Evolutionary conservation across 2,797 vertebrate genomes (phyloP).

Genomic region (Babyrousa celebensis): DNA sequence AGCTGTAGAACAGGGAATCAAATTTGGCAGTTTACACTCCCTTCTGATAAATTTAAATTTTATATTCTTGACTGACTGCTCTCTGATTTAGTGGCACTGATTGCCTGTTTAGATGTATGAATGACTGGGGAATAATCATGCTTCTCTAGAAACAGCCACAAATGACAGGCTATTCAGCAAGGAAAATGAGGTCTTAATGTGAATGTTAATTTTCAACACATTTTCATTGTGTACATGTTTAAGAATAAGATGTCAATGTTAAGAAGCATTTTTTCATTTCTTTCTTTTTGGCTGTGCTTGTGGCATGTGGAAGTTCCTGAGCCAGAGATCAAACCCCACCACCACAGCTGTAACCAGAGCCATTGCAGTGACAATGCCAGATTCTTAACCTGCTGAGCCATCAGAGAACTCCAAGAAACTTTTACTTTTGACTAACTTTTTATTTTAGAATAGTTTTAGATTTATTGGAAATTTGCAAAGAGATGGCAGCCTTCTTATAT

Average conservation of each 20-base stretch:
- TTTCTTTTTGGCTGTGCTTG: too few relatives aligned
- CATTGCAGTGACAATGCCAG: too few relatives aligned
- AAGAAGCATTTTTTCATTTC: background rate
- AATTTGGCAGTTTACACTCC: constrained; percentile 81
- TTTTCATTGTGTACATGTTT: constrained; percentile 68
- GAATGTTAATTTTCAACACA: constrained; percentile 88
- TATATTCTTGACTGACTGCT: constrained; percentile 83
- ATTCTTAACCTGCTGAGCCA: too few relatives aligned
- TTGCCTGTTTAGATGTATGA: constrained; percentile 88
- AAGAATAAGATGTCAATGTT: constrained; percentile 25
- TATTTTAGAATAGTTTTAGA: constrained; percentile 33
- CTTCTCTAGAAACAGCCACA: constrained; percentile 88
- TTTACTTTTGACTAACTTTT: constrained; percentile 36
- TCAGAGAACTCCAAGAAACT: too few relatives aligned
- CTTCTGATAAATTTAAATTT: constrained; percentile 85
- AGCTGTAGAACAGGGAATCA: background rate
- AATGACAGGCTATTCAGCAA: constrained; percentile 86
- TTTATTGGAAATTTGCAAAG: background rate
- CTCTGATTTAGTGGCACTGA: constrained; percentile 87
- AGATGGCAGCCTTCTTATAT: background rate
- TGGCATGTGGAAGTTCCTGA: too few relatives aligned
- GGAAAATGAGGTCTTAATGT: constrained; percentile 87
- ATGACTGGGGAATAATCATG: constrained; percentile 87
- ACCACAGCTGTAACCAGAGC: too few relatives aligned
- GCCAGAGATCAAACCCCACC: too few relatives aligned